These are phyloP conservation scores for Melipona quadrifasciata DNA, from an alignment of 1,140 invertebrate species.

Conservation along the genomic window DNA sequence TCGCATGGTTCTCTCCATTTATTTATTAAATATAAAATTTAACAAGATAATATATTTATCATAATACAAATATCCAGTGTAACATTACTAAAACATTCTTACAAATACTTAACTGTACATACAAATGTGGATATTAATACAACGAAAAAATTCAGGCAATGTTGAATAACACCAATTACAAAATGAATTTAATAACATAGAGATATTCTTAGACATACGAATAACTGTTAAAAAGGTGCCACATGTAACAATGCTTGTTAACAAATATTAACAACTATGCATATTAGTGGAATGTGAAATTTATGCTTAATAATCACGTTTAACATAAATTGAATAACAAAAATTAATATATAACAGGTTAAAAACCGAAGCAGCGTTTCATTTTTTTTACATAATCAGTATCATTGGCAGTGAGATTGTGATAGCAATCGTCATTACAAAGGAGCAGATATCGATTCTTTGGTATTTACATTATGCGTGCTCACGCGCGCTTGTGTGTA, in stretches of 20 bases:
- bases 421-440: slow-evolving; percentile 37
- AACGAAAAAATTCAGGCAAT: slow-evolving; percentile 4
- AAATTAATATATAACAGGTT: slow-evolving; percentile 2
- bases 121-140: slow-evolving; percentile 38
- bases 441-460: slow-evolving; percentile 63
- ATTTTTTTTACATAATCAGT: slow-evolving; percentile 20
- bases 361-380: slow-evolving; percentile 52
- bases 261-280: slow-evolving; percentile 14
- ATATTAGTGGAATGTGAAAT: neutral
- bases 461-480: slow-evolving; percentile 60
- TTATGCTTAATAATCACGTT: neutral
- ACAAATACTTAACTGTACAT: slow-evolving; percentile 60
- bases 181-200: neutral
- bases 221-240: slow-evolving; percentile 12
- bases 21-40: slow-evolving; percentile 69
- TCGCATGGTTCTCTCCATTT: slow-evolving; percentile 23
- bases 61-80: slow-evolving; percentile 53
- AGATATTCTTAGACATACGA: neutral
- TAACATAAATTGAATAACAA: slow-evolving; percentile 15
- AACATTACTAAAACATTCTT: slow-evolving; percentile 38
- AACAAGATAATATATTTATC: slow-evolving; percentile 63
- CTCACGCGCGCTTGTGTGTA: neutral
- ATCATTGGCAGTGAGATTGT: slow-evolving; percentile 39
- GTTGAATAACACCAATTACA: slow-evolving; percentile 23
- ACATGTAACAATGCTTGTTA: slow-evolving; percentile 30